Base-by-base conservation (phyloP, 2,888 invertebrate genomes). In the Aspidiotus rigidus region DNA sequence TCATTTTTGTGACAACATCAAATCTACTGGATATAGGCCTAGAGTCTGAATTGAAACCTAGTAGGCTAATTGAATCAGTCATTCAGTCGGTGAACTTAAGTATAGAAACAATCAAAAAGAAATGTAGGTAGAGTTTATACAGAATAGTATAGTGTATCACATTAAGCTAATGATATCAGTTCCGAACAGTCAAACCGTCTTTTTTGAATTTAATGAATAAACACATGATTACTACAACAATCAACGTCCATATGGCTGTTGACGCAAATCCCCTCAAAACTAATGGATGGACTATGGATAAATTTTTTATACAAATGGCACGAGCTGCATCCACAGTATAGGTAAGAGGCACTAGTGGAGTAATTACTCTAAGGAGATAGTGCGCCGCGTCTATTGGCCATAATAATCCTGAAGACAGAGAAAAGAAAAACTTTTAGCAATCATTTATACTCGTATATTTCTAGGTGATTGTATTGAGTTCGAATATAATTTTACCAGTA, bases 241-340 rank as follows among this genome's bases (percentile, higher is more conserved):
- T 49, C 49, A 49, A n/a, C 10, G 10, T 49, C 49, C 49, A 49
- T 11, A 49, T 49, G 11, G n/a, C 49, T 2, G 49, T 49, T 11
- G 49, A 49, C 10, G 3, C 49, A 1, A 71, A 15, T 40, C 71
- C 71, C 7, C 60, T 53, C 17, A 69, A n/a, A 11, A 71, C 71
- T 13, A 60, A 9, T 10, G 71, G 71, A 41, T 71, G 67, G 2
- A 13, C 0, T 13, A 71, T n/a, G 7, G 69, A 28, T 7, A 59
- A 28, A 59, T 39, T 59, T 59, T 28, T 59, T 10, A 39, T 39
- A 6, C 17, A 17, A 13, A 66, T 17, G n/a, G 54, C 66, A 28
- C 56, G 66, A n/a, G 57, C 17, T 16, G 56, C 66, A 7, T 66
- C 56, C 6, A 44, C 57, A 7, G 66, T 66, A 3, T 13, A n/a